These are phyloP conservation scores for Dissostichus mawsoni DNA, from an alignment of 2,113 vertebrate species.

Conservation along the genomic window DNA sequence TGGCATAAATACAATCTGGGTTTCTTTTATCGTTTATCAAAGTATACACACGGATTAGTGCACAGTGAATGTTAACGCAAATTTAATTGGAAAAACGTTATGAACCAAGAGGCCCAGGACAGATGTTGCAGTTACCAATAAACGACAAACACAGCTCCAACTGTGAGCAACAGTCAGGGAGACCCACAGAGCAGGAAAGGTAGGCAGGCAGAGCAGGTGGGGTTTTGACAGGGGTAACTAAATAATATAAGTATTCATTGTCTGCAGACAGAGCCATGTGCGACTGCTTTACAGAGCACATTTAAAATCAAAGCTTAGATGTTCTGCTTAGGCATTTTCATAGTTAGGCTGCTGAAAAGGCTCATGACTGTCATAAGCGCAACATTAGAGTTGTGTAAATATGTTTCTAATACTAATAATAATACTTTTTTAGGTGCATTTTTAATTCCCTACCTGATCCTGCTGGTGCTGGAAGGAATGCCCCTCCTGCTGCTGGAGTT, in stretches of 20 bases:
- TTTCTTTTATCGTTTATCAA: no score
- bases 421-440: slow-evolving; percentile 87
- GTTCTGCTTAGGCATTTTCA: neutral
- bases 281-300: neutral
- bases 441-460: slow-evolving; percentile 94
- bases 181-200: neutral
- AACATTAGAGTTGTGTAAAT: neutral
- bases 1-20: no score
- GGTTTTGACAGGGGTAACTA: neutral
- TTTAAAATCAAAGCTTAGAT: neutral
- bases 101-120: neutral
- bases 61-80: neutral
- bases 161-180: neutral
- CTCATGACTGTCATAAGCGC: neutral
- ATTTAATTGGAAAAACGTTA: neutral
- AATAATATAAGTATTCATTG: neutral
- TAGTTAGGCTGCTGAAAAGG: neutral
- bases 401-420: neutral
- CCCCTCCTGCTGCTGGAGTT: slow-evolving; percentile 93
- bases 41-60: neutral
- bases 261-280: neutral
- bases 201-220: neutral
- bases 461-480: slow-evolving; percentile 91
- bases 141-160: neutral
- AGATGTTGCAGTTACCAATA: neutral